These are phyloP conservation scores for Gymnoscopelus microlampas DNA, from an alignment of 2,797 vertebrate genomes.

Conservation along the genomic window DNA sequence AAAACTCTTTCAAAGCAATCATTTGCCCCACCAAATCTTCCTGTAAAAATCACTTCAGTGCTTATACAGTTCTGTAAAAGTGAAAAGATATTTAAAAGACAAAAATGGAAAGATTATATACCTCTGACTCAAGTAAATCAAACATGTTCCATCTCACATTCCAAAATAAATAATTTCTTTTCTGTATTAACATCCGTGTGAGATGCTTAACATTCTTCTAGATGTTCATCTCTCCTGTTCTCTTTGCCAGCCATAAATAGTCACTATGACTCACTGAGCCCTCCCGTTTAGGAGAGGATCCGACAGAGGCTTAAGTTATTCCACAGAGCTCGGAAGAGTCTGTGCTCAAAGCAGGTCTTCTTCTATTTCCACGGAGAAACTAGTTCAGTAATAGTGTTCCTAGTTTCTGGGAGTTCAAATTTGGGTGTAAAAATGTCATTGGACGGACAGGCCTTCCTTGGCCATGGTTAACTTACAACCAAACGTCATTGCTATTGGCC, in stretches of 20 bases:
- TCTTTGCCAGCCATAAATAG: conserved; percentile 25
- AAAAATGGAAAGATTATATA: conserved; percentile 66
- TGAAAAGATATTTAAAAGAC: conserved; percentile 71
- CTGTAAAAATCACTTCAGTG: conserved; percentile 64
- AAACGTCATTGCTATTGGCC: conserved; percentile 16
- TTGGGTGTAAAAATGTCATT: conserved; percentile 25
- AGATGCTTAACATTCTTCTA: conserved; percentile 29
- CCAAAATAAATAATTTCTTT: conserved; percentile 35
- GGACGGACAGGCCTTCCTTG: conserved; percentile 36
- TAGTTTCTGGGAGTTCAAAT: conserved; percentile 33
- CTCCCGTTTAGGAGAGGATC: conserved; percentile 25
- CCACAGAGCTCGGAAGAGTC: conserved; percentile 32
- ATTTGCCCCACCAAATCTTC: conserved; percentile 52
- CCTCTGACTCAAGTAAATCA: conserved; percentile 54
- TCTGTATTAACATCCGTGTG: conserved; percentile 24
- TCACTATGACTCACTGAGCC: conserved; percentile 29
- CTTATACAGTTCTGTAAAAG: conserved; percentile 52
- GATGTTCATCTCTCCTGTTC: conserved; percentile 39
- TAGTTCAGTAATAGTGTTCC: conserved; percentile 29
- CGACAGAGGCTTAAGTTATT: conserved; percentile 32
- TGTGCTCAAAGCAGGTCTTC: conserved; percentile 9
- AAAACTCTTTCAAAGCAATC: conserved; percentile 67
- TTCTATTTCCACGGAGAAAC: conserved; percentile 35
- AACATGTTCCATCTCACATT: conserved; percentile 43
- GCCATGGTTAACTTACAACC: conserved; percentile 16